These are phyloP conservation scores for Ctenoplectra terminalis DNA, from an alignment of 1,140 invertebrate genomes.

Conservation along the genomic window DNA sequence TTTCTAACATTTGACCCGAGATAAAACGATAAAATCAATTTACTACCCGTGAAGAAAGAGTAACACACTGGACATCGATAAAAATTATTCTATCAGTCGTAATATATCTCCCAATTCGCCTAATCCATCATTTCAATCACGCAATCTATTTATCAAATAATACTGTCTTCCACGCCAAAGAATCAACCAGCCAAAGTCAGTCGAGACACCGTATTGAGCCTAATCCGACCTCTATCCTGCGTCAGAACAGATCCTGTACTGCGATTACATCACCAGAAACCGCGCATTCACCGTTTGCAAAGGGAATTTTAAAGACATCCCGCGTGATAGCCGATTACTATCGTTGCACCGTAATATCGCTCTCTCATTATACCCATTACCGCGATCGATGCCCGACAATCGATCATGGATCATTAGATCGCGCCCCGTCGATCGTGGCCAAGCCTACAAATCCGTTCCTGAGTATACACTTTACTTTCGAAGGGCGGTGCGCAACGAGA, in stretches of 20 bases:
- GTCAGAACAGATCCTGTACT: background rate
- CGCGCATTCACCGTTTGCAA: background rate
- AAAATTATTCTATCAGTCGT: background rate
- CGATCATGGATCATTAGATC: constrained; percentile 51
- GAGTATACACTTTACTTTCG: background rate
- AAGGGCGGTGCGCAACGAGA: background rate
- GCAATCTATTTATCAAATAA: constrained; percentile 8
- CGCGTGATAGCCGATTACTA: constrained; percentile 27
- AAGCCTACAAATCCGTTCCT: constrained; percentile 32
- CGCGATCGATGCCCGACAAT: constrained; percentile 38
- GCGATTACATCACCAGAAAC: constrained; percentile 27
- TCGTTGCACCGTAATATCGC: constrained; percentile 37
- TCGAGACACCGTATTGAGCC: background rate
- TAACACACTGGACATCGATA: background rate
- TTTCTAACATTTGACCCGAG: background rate
- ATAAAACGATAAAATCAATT: background rate
- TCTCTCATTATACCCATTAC: constrained; percentile 45
- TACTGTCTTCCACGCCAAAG: background rate
- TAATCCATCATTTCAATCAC: constrained; percentile 6
- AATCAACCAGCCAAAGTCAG: background rate
- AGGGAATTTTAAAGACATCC: constrained; percentile 24
- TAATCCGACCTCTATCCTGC: background rate
- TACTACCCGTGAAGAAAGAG: background rate
- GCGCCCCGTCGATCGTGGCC: constrained; percentile 17
- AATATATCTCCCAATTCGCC: background rate